Evolutionary conservation across 1,140 invertebrate species (phyloP).

Genomic region (Anastrepha ludens): DNA sequence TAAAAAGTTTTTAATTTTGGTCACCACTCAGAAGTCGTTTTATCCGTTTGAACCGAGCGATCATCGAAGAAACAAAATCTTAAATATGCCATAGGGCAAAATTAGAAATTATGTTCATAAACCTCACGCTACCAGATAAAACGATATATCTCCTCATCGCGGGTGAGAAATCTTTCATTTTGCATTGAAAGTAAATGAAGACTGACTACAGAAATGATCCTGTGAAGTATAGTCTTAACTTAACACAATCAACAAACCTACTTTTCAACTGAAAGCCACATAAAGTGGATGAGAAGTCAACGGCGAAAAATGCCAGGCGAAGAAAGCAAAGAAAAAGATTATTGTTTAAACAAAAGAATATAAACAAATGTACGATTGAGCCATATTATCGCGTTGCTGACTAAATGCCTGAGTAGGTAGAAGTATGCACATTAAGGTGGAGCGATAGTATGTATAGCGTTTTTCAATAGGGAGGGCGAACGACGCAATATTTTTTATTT

Average conservation of each 20-base stretch:
- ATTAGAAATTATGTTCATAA: conserved; percentile 57
- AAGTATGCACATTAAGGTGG: too few relatives aligned
- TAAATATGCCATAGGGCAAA: conserved; percentile 31
- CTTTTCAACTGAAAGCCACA: background rate
- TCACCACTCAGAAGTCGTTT: conserved; percentile 72
- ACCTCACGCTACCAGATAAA: conserved; percentile 69
- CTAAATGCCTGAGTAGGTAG: background rate
- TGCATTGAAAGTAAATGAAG: conserved; percentile 68
- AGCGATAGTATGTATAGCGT: too few relatives aligned
- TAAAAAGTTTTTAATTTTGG: background rate
- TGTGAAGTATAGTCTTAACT: conserved; percentile 73
- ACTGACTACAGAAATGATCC: conserved; percentile 73
- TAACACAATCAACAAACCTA: background rate
- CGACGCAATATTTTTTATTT: too few relatives aligned
- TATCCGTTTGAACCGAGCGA: conserved; percentile 70
- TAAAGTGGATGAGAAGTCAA: conserved; percentile 12
- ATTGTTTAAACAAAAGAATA: background rate
- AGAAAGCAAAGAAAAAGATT: background rate
- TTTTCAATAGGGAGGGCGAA: too few relatives aligned
- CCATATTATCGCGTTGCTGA: too few relatives aligned
- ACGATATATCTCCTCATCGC: conserved; percentile 70
- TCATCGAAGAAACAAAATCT: conserved; percentile 65
- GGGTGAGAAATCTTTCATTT: conserved; percentile 61
- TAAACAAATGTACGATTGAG: too few relatives aligned
- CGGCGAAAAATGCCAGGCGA: background rate